Base-by-base conservation (phyloP, 2,797 vertebrate genomes). In the Gadopsis marmoratus region DNA sequence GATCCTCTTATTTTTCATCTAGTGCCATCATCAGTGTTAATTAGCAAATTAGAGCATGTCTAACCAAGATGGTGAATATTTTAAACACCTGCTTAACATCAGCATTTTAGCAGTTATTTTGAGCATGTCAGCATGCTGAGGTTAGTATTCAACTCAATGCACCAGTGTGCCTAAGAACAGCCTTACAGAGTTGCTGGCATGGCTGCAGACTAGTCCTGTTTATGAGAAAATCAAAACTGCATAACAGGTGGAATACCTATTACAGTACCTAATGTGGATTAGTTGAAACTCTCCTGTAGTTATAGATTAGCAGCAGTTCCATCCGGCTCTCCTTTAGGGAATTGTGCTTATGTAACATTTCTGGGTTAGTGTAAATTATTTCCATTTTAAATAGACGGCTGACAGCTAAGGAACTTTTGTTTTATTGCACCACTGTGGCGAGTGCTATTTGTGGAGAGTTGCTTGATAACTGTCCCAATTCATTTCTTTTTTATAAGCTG, bases 381-480 rank as follows among this genome's bases (percentile, higher is more conserved):
- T 6, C 14, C 37, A 5, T 29, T 45, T 63, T 16, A 21, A 43
- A 16, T 31, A 39, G 50, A 3, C 0, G 0, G 5, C 31, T 47
- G 33, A 31, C 33, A 51, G 23, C 41, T 21, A 17, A 43, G 23
- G 9, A 58, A 19, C 16, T 26, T 33, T 33, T 72, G 23, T 16
- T 48, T 76, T 68, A 68, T 33, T 50, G 45, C 17, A 58, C 23
- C 47, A 65, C 23, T 33, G 33, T 67, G 14, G 51, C 62, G 55
- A 68, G 23, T 31, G 37, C 29, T 37, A 33, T 72, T 71, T n/a
- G n/a, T n/a, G n/a, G n/a, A n/a, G n/a, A n/a, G n/a, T 50, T 73
- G 35, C 21, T 56, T n/a, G n/a, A 59, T 54, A 17, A 58, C 26
- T 75, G 61, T 78, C 55, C 13, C 39, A 29, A 26, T 29, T 19